Base-by-base conservation (phyloP, 2,113 vertebrate species). In the Podarcis raffonei region DNA sequence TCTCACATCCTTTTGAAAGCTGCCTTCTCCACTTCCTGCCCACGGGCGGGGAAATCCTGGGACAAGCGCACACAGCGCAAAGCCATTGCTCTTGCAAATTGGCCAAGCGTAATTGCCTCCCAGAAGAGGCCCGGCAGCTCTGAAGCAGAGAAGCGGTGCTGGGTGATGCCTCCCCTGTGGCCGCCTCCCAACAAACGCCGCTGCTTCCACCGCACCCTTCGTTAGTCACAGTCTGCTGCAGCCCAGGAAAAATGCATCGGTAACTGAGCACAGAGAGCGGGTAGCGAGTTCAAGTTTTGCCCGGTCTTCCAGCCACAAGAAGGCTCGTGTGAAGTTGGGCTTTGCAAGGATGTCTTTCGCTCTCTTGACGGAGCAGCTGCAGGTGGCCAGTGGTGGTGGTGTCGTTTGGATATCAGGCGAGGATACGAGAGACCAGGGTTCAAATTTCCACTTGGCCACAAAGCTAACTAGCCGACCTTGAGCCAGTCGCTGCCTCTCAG, bases 31-130 rank as follows among this genome's bases (percentile, higher is more conserved):
- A 5, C 13, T 35, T 62, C 59, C 13, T 62, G 59, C 18, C 59
- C 18, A 20, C 59, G 3, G 66, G 2, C 48, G 5, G n/a, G 78
- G 48, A n/a, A 27, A 53, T 94, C 94, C 86, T 92, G 90, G 75
- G 66, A 90, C 93, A 90, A 15, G 2, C 59, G 1, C 3, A 3
- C 30, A 3, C 16, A 66, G 7, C 18, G 37, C 27, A 11, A n/a
- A 4, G 32, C 2, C 1, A 12, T 22, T 3, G 16, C 35, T 65
- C 12, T 30, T 22, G 72, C 59, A 25, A 77, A 77, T 5, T 42
- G 25, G 65, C 1, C 23, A 39, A 12, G 25, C 7, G 6, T 39
- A 37, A 37, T 62, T 39, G 4, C 20, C 11, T 75, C 48, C 32
- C 53, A 1, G 6, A 22, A 25, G 83, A 59, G 18, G 48, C 48